Evolutionary conservation across 2,113 vertebrate genomes (phyloP).

Genomic region (Vidua chalybeata): DNA sequence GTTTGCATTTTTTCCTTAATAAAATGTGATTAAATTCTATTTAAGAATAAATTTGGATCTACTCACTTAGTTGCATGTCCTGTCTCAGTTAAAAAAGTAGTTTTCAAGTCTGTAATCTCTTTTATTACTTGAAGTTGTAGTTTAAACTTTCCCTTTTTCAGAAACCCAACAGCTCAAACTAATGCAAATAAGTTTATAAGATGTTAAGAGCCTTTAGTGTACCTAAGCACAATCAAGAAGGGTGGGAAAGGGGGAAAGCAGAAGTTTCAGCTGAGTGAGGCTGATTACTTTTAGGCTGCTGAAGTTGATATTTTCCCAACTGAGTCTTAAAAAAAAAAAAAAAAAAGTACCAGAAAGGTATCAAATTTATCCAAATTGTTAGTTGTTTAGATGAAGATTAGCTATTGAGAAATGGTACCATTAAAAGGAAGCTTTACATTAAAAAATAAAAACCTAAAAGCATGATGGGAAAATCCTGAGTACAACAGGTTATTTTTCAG

Average conservation of each 20-base stretch:
- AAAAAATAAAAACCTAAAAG: neutral
- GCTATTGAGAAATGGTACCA: neutral
- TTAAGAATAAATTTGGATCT: neutral
- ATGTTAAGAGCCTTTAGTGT: neutral
- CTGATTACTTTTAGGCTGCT: neutral
- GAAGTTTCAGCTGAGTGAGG: neutral
- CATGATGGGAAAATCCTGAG: neutral
- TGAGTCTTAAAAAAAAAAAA: neutral
- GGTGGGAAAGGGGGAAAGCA: neutral
- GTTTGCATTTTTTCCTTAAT: neutral
- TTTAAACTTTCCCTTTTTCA: neutral
- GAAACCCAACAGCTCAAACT: neutral
- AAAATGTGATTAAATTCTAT: neutral
- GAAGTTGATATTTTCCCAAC: neutral
- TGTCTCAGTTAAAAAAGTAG: neutral
- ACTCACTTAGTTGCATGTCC: neutral
- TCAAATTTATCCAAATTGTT: neutral
- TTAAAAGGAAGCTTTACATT: neutral
- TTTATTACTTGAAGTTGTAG: neutral
- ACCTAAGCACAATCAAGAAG: neutral
- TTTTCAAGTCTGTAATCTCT: neutral
- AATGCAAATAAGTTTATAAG: neutral
- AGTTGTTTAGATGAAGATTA: neutral
- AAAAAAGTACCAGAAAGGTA: neutral
- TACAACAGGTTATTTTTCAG: neutral